A percentile compares a stretch with the other conserved stretches of the same genome.
Evolutionary conservation across 92 coral and sea anemone genomes (phyloP).

Genomic region (Epizoanthus illoricatus): DNA sequence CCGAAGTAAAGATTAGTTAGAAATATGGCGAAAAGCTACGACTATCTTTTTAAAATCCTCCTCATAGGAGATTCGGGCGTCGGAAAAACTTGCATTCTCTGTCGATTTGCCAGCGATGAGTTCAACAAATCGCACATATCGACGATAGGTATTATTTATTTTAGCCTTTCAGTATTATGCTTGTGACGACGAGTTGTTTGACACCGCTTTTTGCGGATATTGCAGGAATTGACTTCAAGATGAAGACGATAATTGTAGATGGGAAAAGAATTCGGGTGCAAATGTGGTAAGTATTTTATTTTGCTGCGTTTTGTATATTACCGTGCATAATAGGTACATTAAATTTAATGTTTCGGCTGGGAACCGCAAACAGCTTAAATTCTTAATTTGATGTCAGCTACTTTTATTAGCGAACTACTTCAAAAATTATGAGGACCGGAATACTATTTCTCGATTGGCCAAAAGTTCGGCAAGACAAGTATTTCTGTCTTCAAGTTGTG

Average conservation of each 20-base stretch:
- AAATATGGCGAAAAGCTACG: slow-evolving; percentile 93
- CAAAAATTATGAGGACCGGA: too few species aligned
- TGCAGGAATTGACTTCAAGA: slow-evolving; percentile 94
- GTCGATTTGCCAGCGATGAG: slow-evolving; percentile 96
- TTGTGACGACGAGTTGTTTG: slow-evolving; percentile 11
- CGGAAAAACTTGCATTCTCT: slow-evolving; percentile 95
- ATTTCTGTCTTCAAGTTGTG: too few species aligned
- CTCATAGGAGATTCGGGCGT: slow-evolving; percentile 97
- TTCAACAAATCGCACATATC: slow-evolving; percentile 96
- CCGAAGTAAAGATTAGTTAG: not conserved
- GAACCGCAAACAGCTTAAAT: not conserved
- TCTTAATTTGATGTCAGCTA: too few species aligned
- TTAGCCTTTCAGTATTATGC: not conserved
- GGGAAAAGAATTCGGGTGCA: slow-evolving; percentile 92
- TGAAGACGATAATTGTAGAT: slow-evolving; percentile 95
- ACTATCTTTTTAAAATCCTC: slow-evolving; percentile 88
- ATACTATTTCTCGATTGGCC: too few species aligned
- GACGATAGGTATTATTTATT: slow-evolving; percentile 82
- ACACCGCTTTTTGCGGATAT: slow-evolving; percentile 21
- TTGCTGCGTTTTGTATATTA: not conserved
- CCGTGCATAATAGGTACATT: not conserved
- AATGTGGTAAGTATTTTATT: slow-evolving; percentile 82
- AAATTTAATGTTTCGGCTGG: slow-evolving; percentile 11
- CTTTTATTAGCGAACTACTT: too few species aligned
- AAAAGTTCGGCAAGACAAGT: too few species aligned